These are phyloP conservation scores for Brienomyrus longianalis DNA, from an alignment of 2,113 vertebrate genomes.

Conservation along the genomic window DNA sequence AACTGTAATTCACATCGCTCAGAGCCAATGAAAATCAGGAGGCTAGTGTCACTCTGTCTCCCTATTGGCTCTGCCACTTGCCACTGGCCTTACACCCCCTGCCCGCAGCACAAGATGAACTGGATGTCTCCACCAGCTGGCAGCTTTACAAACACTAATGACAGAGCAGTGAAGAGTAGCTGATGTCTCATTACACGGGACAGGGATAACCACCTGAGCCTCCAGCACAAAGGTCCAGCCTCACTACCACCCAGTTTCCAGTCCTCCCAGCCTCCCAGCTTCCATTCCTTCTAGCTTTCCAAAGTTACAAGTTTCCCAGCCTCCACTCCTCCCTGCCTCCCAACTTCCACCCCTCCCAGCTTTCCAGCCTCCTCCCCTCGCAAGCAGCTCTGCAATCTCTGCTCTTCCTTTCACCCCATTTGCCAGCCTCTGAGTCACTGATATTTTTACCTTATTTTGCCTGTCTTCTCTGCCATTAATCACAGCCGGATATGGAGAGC, in stretches of 20 bases:
- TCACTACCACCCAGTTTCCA: neutral
- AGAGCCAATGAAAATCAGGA: neutral
- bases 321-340: too few species aligned
- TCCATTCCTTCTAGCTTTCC: too few species aligned
- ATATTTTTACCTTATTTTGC: neutral
- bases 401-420: neutral
- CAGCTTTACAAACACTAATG: neutral
- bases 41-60: neutral
- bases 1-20: neutral
- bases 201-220: neutral
- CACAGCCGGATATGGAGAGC: neutral
- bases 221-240: neutral
- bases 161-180: neutral
- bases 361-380: neutral
- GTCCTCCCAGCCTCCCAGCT: too few species aligned
- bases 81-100: neutral
- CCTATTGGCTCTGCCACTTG: neutral
- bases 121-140: neutral
- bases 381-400: neutral
- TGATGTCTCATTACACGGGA: neutral
- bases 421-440: neutral
- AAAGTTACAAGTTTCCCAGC: too few species aligned
- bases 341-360: too few species aligned
- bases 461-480: neutral
- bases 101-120: neutral